phyloP scores from a whole-genome alignment of 2,797 vertebrate species.

The Enteromius viviparus region DNA sequence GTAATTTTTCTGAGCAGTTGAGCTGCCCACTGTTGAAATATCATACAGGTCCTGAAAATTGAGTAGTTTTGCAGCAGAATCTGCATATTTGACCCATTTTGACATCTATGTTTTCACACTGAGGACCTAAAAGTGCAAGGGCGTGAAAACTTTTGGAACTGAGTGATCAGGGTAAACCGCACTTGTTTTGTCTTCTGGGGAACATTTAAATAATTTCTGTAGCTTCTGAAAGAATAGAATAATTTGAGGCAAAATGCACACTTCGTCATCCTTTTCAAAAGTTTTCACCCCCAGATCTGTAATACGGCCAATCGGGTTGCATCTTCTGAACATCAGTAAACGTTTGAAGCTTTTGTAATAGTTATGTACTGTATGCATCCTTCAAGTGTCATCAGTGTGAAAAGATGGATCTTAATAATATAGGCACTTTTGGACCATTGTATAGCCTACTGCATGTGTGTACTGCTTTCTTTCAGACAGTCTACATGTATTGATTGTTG shows the following conservation, averaged over 20 bases:
- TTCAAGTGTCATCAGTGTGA: neutral
- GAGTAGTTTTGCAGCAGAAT: too few species aligned
- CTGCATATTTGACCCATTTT: neutral
- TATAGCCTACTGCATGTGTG: too few species aligned
- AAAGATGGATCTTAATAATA: neutral
- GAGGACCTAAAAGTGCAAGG: neutral
- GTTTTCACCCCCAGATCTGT: neutral
- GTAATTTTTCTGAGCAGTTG: too few species aligned
- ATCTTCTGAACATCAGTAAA: neutral
- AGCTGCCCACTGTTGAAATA: neutral
- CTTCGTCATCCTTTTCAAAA: neutral
- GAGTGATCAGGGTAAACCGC: neutral
- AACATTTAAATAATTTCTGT: neutral
- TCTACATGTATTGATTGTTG: neutral
- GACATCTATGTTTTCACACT: neutral
- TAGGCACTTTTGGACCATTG: neutral
- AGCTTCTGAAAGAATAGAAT: neutral
- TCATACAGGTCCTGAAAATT: too few species aligned
- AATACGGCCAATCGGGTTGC: neutral
- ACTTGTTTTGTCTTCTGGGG: neutral
- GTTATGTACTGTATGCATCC: neutral
- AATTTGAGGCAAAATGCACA: neutral
- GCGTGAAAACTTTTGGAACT: neutral
- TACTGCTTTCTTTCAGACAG: neutral
- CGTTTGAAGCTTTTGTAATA: neutral